Evolutionary conservation across 2,888 invertebrate genomes (phyloP).

Genomic region (Amaurobius ferox): DNA sequence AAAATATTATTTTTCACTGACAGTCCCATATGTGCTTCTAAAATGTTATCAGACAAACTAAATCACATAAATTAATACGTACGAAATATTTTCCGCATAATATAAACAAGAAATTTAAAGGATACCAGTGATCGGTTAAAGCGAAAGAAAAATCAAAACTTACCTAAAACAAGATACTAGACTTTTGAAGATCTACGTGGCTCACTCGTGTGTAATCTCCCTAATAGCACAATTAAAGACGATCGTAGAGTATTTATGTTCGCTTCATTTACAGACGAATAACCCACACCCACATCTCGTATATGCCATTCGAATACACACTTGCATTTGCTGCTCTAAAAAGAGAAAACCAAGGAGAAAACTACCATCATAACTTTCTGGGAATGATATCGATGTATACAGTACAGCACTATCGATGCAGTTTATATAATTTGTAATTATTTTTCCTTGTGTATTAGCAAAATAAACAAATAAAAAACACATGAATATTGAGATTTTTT

Average conservation of each 20-base stretch:
- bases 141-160: too few species aligned
- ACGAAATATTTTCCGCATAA: too few species aligned
- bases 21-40: too few species aligned
- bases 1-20: too few species aligned
- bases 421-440: too few species aligned
- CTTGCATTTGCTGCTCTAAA: not conserved
- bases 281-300: conserved; percentile 36
- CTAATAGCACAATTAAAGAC: conserved; percentile 14
- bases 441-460: too few species aligned
- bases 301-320: conserved; percentile 17
- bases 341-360: conserved; percentile 21
- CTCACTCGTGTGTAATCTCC: not conserved
- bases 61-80: too few species aligned
- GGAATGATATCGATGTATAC: not conserved
- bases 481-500: too few species aligned
- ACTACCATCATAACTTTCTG: not conserved
- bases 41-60: too few species aligned
- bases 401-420: not conserved
- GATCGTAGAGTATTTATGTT: conserved; percentile 15
- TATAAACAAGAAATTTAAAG: too few species aligned
- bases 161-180: not conserved
- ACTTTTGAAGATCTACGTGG: not conserved
- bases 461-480: not conserved
- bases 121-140: too few species aligned
- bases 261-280: conserved; percentile 23